Conservation (phyloP, 2,797 vertebrate genomes). For the Sebastolobus altivelis region DNA sequence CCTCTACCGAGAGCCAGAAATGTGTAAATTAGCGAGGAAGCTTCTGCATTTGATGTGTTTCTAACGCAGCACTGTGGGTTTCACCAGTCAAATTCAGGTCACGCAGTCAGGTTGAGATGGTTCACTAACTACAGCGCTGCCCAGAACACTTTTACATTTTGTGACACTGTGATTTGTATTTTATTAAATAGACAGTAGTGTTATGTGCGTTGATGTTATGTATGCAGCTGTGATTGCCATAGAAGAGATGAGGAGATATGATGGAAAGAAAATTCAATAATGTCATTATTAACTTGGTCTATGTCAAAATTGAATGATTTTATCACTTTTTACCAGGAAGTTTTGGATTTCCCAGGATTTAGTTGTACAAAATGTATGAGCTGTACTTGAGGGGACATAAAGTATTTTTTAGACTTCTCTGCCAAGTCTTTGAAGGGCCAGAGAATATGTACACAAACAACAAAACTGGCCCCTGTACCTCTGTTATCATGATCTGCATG, state of each 20-base stretch:
- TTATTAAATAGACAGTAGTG: neutral
- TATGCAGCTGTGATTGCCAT: neutral
- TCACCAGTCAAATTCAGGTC: slow-evolving; percentile 18
- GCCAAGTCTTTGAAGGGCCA: neutral
- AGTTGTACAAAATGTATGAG: neutral
- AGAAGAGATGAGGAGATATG: neutral
- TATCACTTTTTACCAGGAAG: neutral
- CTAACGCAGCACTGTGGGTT: slow-evolving; percentile 3
- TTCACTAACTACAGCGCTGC: neutral
- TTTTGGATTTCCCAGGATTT: neutral
- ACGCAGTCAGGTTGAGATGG: neutral
- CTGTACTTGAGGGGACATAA: neutral
- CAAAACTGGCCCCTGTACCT: neutral
- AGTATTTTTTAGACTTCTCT: neutral
- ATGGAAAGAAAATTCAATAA: neutral
- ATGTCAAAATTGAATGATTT: neutral
- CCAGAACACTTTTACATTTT: slow-evolving; percentile 1
- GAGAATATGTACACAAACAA: slow-evolving; percentile 7
- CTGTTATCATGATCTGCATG: slow-evolving; percentile 1
- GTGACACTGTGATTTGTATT: neutral
- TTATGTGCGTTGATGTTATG: neutral
- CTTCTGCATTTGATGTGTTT: slow-evolving; percentile 24
- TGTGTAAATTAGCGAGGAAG: slow-evolving; percentile 51
- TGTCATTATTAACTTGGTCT: neutral
- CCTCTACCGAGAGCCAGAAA: slow-evolving; percentile 49